Base-by-base conservation (phyloP, 2,888 invertebrate species). In the Neocrepidodera transversa region DNA sequence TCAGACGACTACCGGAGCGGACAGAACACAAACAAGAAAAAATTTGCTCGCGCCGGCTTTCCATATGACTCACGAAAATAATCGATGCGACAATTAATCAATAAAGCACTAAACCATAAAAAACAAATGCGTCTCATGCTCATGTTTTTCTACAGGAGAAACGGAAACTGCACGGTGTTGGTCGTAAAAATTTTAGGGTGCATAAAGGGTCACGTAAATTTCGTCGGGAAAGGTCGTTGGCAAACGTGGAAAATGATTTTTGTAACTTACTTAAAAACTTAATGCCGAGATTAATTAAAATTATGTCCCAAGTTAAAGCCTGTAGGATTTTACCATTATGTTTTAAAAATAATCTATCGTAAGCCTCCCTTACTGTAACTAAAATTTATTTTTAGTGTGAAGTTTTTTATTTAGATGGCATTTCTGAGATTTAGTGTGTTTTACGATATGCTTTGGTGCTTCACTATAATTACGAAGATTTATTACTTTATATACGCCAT, bases 151-250 rank as follows among this genome's bases (percentile, higher is more conserved):
- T 17, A 38, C 38, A 2, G 17, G 16, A 17, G 17, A 38, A 38
- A 47, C 54, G 54, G 54, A 54, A 54, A 54, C 43, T 23, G 54
- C 35, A 23, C 45, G 10, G 11, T 38, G 2, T 10, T 7, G 36
- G 32, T 32, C 54, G 35, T 55, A 47, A 47, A 55, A 36, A 18
- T 38, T 55, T 55, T 47, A 55, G 35, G 23, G 38, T 47, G 38
- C 54, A 55, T 47, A 47, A 55, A 55, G 18, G 13, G 38, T 16
- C 38, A 38, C 38, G 38, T 47, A 40, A 55, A 55, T 38, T 55
- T 35, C 18, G 35, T 43, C 45, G 45, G 14, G 45, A 32, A 43
- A 32, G 43, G 35, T 42, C 40, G 38, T 47, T 16, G 26, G n/a
- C 16, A 16, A 50, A 50, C 50, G 38, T 40, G 6, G 38, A 28